Base-by-base conservation (phyloP, 2,888 invertebrate genomes). In the Nebria salina region DNA sequence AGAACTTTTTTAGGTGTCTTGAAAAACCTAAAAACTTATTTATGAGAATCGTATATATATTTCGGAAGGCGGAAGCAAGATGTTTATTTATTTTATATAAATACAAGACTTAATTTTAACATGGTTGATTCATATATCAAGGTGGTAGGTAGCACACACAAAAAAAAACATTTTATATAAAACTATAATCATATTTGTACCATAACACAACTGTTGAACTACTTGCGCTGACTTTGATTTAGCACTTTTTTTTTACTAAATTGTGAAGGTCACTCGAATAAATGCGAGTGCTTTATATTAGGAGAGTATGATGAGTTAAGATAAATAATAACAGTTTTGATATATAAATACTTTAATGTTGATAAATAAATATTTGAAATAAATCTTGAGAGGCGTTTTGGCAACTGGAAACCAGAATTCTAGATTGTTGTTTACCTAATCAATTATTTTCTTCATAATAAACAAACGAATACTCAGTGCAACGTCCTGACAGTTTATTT, bases 61-160 rank as follows among this genome's bases (percentile, higher is more conserved):
- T 70, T 25, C 70, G 70, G 70, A 25, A 70, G 70, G 26, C 70
- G 70, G 70, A 70, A 70, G 70, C 70, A 11, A 70, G 11, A 68
- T 25, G 34, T 25, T 11, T 70, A 70, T 70, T 25, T 11, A 20
- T 70, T 54, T 7, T 54, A 54, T 11, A 54, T 13, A 8, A 0
- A 54, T 11, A 13, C 11, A 13, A 8, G 25, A 70, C 54, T 54
- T 70, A 15, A 70, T 70, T 26, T 70, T 6, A 26, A 70, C 70
- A 25, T 34, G 2, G 70, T 13, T 70, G 70, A 70, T 70, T 70
- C 70, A 70, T 15, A 70, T 8, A 25, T 11, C 70, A 70, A 70
- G 70, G 25, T 70, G 70, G 11, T 34, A 70, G 70, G 11, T 34
- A 70, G 26, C 70, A 70, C 2, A 2, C 20, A 20, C 0, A 20